Conservation (phyloP, 35 echinoderm and acorn worm species). For the Acanthaster planci region DNA sequence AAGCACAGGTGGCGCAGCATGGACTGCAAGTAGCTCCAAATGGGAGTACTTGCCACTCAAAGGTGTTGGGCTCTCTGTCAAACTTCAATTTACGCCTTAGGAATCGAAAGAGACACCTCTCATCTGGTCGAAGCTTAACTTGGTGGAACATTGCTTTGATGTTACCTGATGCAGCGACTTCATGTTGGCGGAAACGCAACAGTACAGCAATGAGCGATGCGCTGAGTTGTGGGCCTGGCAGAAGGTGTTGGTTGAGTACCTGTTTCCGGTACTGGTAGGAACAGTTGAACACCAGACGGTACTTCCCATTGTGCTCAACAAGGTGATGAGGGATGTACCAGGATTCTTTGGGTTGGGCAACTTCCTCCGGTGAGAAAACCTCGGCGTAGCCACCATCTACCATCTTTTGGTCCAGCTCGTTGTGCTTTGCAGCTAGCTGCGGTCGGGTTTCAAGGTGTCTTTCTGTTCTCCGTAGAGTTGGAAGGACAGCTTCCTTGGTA, state of each 20-base stretch:
- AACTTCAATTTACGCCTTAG: conserved; percentile 49
- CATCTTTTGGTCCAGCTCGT: too few species aligned
- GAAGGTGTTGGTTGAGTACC: conserved; percentile 54
- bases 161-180: conserved; percentile 10
- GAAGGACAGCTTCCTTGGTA: too few species aligned
- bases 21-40: conserved; percentile 41
- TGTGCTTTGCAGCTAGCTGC: too few species aligned
- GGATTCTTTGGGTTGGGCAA: background rate
- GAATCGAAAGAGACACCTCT: conserved; percentile 32
- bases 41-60: conserved; percentile 40
- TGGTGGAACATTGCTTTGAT: conserved; percentile 57
- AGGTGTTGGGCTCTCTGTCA: background rate
- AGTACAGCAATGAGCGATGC: conserved; percentile 48
- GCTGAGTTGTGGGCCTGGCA: conserved; percentile 60
- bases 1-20: conserved; percentile 44
- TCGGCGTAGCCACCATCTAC: too few species aligned
- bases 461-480: too few species aligned
- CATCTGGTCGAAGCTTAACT: conserved; percentile 1
- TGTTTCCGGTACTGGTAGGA: background rate
- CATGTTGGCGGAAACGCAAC: conserved; percentile 39
- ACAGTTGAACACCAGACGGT: conserved; percentile 51
- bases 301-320: conserved; percentile 60
- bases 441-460: too few species aligned
- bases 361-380: background rate
- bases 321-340: conserved; percentile 59